Base-by-base conservation (phyloP, 2,797 vertebrate genomes). In the Buceros bicornis region DNA sequence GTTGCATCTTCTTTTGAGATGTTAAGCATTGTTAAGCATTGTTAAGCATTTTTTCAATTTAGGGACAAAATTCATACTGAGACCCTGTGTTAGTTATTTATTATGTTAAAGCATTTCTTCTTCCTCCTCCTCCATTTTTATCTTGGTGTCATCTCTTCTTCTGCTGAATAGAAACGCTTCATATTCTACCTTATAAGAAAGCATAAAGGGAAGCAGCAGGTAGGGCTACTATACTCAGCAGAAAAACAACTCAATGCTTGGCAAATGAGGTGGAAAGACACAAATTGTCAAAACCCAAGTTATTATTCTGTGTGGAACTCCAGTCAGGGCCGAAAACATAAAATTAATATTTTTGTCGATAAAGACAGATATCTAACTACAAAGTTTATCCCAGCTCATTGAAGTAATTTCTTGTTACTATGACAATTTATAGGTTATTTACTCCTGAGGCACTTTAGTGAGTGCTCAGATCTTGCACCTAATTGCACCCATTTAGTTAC, bases 401-500 rank as follows among this genome's bases (percentile, higher is more conserved):
- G 56, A 58, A 84, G 62, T 35, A 48, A 54, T 62, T 79, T 91
- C 78, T 73, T 22, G 33, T 33, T 33, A 16, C 28, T 20, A 26
- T 33, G 66, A 51, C 66, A 92, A 90, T 51, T 76, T 45, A 65
- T 12, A 90, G 33, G 40, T 77, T 90, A 77, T 60, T 84, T 89
- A 58, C 5, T 84, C 66, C 70, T n/a, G 51, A 70, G 70, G 72
- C 54, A 48, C 76, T 90, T 90, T 24, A 84, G 70, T 19, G 17
- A 76, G 51, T 35, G 43, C 62, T 94, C 56, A 69, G 73, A 45
- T 51, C 62, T 66, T 76, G 78, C 26, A 77, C 37, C 56, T 77
- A 87, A 87, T 53, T 84, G 93, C 73, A 84, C 51, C 53, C 43
- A 77, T 20, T 87, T 70, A 82, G 47, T 37, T 95, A 85, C 81